These are phyloP conservation scores for Branchellion lobata DNA, from an alignment of 2,888 invertebrate genomes.

Conservation along the genomic window DNA sequence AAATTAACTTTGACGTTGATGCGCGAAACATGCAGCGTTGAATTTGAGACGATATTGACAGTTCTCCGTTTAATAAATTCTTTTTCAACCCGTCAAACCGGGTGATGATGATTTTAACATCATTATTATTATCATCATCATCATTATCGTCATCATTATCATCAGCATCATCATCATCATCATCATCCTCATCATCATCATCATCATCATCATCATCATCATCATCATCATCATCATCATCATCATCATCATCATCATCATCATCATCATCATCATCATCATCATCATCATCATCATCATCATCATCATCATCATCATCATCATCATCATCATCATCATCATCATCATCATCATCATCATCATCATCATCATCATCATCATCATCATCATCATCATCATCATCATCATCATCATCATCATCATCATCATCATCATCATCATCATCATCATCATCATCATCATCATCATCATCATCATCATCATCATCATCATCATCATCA, in stretches of 20 bases:
- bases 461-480: neutral
- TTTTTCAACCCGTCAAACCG: too few relatives aligned
- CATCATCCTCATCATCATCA: too few relatives aligned
- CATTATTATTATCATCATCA: neutral
- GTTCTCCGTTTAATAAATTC: too few relatives aligned
- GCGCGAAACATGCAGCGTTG: too few relatives aligned
- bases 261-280: too few relatives aligned
- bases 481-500: neutral
- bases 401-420: neutral
- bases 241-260: slow-evolving; percentile 13
- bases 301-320: slow-evolving; percentile 30
- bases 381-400: neutral
- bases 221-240: slow-evolving; percentile 12
- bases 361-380: slow-evolving; percentile 11
- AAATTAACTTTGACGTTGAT: too few relatives aligned
- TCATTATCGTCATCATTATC: slow-evolving; percentile 7
- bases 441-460: neutral
- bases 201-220: slow-evolving; percentile 27
- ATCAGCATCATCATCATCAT: too few relatives aligned
- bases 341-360: slow-evolving; percentile 38
- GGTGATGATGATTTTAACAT: too few relatives aligned
- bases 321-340: slow-evolving; percentile 39
- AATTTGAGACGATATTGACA: too few relatives aligned
- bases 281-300: too few relatives aligned
- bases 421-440: neutral